phyloP scores from a whole-genome alignment of 2,797 vertebrate genomes.

The Oceanodroma leucorhoa region DNA sequence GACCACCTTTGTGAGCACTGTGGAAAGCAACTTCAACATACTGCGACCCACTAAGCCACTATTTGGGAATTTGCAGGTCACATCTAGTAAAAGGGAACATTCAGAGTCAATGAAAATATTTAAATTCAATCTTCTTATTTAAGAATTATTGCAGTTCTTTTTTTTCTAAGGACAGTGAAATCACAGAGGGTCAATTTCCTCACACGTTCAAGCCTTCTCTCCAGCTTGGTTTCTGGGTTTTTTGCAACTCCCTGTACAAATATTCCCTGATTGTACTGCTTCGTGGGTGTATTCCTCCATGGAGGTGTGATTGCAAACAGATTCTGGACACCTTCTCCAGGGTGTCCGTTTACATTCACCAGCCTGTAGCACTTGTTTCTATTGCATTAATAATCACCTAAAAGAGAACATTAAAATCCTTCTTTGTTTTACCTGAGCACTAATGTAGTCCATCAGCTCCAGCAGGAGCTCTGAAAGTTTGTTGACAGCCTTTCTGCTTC shows the following conservation, averaged over 20 bases:
- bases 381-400: background rate
- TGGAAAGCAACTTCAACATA: background rate
- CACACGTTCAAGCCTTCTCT: background rate
- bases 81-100: background rate
- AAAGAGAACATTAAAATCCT: background rate
- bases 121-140: background rate
- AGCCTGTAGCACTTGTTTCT: background rate
- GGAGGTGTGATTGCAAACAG: background rate
- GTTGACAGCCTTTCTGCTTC: background rate
- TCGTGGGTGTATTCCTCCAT: background rate
- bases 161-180: background rate
- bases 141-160: background rate
- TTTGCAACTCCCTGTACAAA: background rate
- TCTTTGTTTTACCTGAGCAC: background rate
- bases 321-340: background rate
- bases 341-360: background rate
- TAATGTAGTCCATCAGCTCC: background rate
- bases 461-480: background rate
- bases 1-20: background rate
- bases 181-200: background rate
- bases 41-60: background rate
- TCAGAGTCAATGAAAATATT: background rate
- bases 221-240: background rate
- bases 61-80: background rate
- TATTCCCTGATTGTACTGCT: background rate